Percentiles rank a stretch among this genome's conserved stretches.
Conservation (phyloP, 2,888 invertebrate species). For the Eilema caniola region DNA sequence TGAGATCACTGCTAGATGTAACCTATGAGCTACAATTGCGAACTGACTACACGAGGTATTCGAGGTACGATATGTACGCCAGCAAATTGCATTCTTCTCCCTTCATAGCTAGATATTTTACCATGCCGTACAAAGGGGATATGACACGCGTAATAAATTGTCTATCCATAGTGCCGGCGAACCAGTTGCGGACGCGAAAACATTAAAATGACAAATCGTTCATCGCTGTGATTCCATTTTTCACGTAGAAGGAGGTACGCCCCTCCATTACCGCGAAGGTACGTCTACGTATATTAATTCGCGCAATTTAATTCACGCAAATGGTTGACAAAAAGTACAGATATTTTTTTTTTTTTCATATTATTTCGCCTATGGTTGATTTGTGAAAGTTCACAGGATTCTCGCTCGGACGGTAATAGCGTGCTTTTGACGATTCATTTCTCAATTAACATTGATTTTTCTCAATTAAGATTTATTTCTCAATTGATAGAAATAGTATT, state of each 20-base stretch:
- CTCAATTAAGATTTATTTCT: conserved; percentile 41
- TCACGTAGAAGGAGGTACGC: conserved; percentile 70
- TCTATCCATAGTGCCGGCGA: conserved; percentile 67
- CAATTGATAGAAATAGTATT: too few species aligned
- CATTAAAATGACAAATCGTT: conserved; percentile 82
- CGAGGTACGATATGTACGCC: conserved; percentile 49
- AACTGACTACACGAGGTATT: conserved; percentile 56
- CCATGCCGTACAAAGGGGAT: conserved; percentile 63
- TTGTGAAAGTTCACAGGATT: conserved; percentile 43
- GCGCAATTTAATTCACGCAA: conserved; percentile 63
- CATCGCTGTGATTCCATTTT: conserved; percentile 76
- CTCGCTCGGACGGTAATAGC: conserved; percentile 35
- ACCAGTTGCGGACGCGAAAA: conserved; percentile 70
- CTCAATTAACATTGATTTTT: conserved; percentile 42
- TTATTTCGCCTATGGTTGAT: conserved; percentile 53
- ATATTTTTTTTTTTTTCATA: conserved; percentile 55
- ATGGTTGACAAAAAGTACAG: conserved; percentile 55
- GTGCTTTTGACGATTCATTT: conserved; percentile 28
- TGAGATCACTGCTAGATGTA: conserved; percentile 24
- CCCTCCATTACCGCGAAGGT: conserved; percentile 52
- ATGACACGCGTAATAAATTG: conserved; percentile 73
- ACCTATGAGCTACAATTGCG: conserved; percentile 45
- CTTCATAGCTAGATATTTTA: conserved; percentile 61
- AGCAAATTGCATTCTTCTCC: conserved; percentile 70
- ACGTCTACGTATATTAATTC: conserved; percentile 62